These are phyloP conservation scores for Indicator maculatus DNA, from an alignment of 2,113 vertebrate species.

Conservation along the genomic window DNA sequence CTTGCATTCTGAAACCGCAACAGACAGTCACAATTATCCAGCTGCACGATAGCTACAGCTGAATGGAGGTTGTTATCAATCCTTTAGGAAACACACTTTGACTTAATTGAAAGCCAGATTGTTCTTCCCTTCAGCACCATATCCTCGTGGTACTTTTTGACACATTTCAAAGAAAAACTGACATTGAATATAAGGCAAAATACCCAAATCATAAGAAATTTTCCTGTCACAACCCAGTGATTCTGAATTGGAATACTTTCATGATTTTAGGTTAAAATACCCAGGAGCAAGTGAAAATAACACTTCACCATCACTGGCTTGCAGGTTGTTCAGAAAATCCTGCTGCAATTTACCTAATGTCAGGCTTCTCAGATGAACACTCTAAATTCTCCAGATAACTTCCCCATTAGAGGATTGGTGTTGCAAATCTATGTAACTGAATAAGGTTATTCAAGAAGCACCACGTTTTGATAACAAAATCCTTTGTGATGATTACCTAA, in stretches of 20 bases:
- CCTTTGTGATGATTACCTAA: slow-evolving; percentile 82
- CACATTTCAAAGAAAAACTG: background rate
- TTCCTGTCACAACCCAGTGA: background rate
- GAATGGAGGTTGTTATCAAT: background rate
- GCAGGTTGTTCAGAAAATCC: slow-evolving; percentile 30
- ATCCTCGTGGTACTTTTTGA: background rate
- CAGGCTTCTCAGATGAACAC: slow-evolving; percentile 67
- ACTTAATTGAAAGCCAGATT: background rate
- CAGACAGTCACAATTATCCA: background rate
- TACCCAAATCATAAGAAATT: background rate
- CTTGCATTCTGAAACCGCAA: background rate
- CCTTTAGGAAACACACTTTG: background rate
- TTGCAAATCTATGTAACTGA: slow-evolving; percentile 59
- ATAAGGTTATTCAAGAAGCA: slow-evolving; percentile 74
- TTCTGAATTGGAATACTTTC: background rate
- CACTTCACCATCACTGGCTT: background rate
- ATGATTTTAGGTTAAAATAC: background rate
- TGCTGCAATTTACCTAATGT: slow-evolving; percentile 23
- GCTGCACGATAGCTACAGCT: background rate
- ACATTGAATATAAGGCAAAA: background rate
- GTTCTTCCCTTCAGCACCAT: background rate
- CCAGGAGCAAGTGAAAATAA: background rate
- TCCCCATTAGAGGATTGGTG: slow-evolving; percentile 46
- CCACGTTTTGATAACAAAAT: slow-evolving; percentile 79
- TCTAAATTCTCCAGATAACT: slow-evolving; percentile 69